Evolutionary conservation across 1,140 invertebrate genomes (phyloP).

Genomic region (Trichonephila clavipes): DNA sequence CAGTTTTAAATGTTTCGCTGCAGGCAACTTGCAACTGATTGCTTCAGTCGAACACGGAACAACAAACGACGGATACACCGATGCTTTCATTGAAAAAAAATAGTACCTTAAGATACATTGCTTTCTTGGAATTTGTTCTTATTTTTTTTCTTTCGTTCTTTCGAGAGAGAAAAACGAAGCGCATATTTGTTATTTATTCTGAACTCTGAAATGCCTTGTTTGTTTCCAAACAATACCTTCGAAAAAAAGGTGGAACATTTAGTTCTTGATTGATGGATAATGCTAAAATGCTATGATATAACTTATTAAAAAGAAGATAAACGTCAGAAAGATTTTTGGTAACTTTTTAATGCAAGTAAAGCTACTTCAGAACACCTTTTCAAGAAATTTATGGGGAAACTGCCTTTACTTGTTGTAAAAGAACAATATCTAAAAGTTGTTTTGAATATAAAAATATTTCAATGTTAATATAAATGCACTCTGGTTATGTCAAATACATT

Average conservation of each 20-base stretch:
- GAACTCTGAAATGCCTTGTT: background rate
- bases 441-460: too few relatives aligned
- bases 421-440: too few relatives aligned
- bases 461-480: too few relatives aligned
- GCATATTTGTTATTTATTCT: background rate
- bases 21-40: constrained; percentile 28
- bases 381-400: too few relatives aligned
- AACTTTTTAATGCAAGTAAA: too few relatives aligned
- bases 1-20: constrained; percentile 31
- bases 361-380: too few relatives aligned
- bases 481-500: too few relatives aligned
- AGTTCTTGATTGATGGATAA: too few relatives aligned
- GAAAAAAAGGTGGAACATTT: background rate
- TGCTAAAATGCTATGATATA: too few relatives aligned
- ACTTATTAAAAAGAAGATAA: too few relatives aligned
- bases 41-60: background rate
- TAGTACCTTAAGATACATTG: background rate
- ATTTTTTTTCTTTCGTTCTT: background rate
- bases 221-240: background rate
- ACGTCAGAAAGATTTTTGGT: too few relatives aligned
- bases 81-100: background rate
- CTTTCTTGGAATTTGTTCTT: background rate
- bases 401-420: too few relatives aligned
- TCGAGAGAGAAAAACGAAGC: background rate
- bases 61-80: background rate